Evolutionary conservation across 2,113 vertebrate species (phyloP).

Genomic region (Dicaeum eximium): DNA sequence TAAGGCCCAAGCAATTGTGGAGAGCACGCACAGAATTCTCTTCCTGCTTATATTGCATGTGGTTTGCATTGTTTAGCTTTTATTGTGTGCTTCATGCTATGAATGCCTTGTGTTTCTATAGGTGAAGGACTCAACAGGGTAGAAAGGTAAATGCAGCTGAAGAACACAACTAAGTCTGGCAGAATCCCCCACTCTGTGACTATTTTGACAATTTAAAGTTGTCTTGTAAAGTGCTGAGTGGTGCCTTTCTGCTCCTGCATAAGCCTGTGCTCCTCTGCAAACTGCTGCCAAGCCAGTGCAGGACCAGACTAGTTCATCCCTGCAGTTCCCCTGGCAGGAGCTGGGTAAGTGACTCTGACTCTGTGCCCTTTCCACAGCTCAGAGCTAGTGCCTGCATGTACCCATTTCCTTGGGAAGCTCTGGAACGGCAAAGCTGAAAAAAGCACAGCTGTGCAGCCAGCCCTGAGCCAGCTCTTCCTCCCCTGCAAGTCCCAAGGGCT

Average conservation of each 20-base stretch:
- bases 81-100: not conserved
- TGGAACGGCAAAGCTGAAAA: not conserved
- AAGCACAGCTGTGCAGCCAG: not conserved
- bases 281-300: not conserved
- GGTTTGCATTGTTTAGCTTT: not conserved
- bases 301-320: constrained; percentile 34
- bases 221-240: not conserved
- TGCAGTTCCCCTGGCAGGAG: not conserved
- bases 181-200: not conserved
- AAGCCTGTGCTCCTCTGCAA: not conserved
- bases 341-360: not conserved
- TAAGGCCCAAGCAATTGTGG: not conserved
- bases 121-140: not conserved
- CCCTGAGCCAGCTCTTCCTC: not conserved
- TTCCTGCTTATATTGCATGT: not conserved
- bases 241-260: not conserved
- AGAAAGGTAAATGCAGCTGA: not conserved
- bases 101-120: not conserved
- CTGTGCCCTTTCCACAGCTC: not conserved
- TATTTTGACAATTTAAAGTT: not conserved
- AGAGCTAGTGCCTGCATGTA: not conserved
- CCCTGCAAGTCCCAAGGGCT: not conserved
- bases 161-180: not conserved
- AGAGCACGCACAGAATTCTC: not conserved
- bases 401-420: not conserved